Evolutionary conservation across 1,140 invertebrate genomes (phyloP), one percentile per base, ranked within the genome.

Genomic region (Drosophila sproati): DNA sequence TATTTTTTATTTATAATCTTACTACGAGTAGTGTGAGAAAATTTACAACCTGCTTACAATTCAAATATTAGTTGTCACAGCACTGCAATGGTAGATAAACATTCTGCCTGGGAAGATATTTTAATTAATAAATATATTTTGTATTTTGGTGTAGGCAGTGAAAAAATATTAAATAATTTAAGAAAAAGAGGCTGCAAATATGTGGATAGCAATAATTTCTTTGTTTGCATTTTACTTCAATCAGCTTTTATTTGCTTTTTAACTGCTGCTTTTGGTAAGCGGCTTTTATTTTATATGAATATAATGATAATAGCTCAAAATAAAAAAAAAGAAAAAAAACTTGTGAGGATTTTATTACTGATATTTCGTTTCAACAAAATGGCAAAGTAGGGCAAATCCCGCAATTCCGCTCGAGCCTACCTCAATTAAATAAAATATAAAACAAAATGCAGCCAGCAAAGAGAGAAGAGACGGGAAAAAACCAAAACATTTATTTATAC

Each of bases 371-470:
- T 20, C 20, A 20, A 47, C 32, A 6, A 56, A 20, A 48, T 48
- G 43, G 5, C 52, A 29, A 67, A 48, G 57, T 70, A 28, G 68
- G 68, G 4, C 57, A 72, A 62, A 10, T 28, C 54, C 6, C 12
- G 41, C 48, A 20, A 20, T 10, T 34, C 34, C 1, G 20, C 20
- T 41, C 41, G 63, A 82, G 82, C 82, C 82, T 86, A 86, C 82
- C 82, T 87, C 82, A 86, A 86, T 85, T 78, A 75, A 77, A 52
- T 47, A 7, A 5, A 29, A 51, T 20, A 79, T 48, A 28, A 29
- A 55, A 28, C 7, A 51, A 51, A 51, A 32, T 51, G 31, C 50
- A 52, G n/a, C 43, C 20, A 10, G 12, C 12, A 61, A 51, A 28
- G 7, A 8, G 35, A 41, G 45, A 5, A 67, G 43, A 69, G 69